Percentiles rank a stretch among this genome's conserved stretches.
Conservation (phyloP, 2,113 vertebrate species). For the Engraulis encrasicolus region DNA sequence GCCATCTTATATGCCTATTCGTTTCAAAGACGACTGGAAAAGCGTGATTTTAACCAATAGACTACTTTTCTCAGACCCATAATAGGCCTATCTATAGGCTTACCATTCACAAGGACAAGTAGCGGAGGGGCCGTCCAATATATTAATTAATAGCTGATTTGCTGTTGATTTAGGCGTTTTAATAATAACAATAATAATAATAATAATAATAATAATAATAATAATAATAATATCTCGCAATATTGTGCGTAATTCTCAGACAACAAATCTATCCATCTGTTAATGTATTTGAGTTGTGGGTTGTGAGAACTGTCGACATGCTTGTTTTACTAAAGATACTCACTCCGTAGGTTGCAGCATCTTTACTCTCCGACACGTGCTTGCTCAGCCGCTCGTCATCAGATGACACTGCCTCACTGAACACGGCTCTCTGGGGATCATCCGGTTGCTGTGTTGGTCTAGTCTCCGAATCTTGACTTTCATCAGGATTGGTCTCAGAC, state of each 20-base stretch:
- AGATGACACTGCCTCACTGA: conserved; percentile 64
- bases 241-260: conserved; percentile 64
- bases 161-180: no score
- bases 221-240: not conserved
- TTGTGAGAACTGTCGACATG: not conserved
- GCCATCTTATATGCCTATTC: no score
- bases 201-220: no score
- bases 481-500: conserved; percentile 57
- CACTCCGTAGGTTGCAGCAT: conserved; percentile 70
- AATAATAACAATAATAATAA: no score
- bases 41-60: no score
- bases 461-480: conserved; percentile 59
- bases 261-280: conserved; percentile 53
- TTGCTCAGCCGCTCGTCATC: conserved; percentile 71
- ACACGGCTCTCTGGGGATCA: conserved; percentile 44
- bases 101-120: no score
- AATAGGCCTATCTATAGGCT: no score
- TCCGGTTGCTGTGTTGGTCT: conserved; percentile 56
- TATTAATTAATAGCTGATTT: no score
- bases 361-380: conserved; percentile 67
- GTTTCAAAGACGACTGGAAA: no score
- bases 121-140: no score
- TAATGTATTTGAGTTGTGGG: conserved; percentile 19
- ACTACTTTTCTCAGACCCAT: not conserved
- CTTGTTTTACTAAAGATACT: conserved; percentile 43